phyloP scores from a whole-genome alignment of 2,797 vertebrate species.

The Acrocephalus scirpaceus region DNA sequence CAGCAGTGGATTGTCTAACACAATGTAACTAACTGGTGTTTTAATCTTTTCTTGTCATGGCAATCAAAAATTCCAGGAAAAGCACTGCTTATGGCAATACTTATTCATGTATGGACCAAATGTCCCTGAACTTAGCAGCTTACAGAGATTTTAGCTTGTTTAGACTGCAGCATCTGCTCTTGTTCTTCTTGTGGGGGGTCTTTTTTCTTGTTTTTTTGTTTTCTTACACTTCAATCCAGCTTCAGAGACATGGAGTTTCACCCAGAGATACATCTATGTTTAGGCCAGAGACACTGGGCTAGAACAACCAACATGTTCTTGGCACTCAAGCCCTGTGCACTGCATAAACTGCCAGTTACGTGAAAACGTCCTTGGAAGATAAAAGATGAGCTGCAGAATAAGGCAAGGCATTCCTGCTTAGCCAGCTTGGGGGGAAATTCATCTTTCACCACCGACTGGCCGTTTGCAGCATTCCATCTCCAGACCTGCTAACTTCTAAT shows the following conservation, averaged over 20 bases:
- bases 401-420: not conserved
- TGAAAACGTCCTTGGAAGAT: not conserved
- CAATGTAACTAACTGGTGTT: not conserved
- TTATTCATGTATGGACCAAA: not conserved
- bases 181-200: not conserved
- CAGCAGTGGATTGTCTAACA: not conserved
- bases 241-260: not conserved
- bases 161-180: not conserved
- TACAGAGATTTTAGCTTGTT: not conserved
- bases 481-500: not conserved
- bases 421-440: not conserved
- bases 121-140: not conserved
- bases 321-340: not conserved
- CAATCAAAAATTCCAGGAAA: slow-evolving; percentile 23
- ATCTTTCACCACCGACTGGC: not conserved
- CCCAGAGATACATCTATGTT: not conserved
- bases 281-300: not conserved
- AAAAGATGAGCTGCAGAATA: not conserved
- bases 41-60: not conserved
- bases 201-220: not conserved
- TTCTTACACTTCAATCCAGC: not conserved
- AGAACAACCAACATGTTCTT: not conserved
- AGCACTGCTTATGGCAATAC: not conserved
- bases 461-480: not conserved
- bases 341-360: not conserved